A percentile compares a stretch with the other conserved stretches of the same genome.
Conservation (phyloP, 2,797 vertebrate genomes). For the Ptychobarbus kaznakovi region DNA sequence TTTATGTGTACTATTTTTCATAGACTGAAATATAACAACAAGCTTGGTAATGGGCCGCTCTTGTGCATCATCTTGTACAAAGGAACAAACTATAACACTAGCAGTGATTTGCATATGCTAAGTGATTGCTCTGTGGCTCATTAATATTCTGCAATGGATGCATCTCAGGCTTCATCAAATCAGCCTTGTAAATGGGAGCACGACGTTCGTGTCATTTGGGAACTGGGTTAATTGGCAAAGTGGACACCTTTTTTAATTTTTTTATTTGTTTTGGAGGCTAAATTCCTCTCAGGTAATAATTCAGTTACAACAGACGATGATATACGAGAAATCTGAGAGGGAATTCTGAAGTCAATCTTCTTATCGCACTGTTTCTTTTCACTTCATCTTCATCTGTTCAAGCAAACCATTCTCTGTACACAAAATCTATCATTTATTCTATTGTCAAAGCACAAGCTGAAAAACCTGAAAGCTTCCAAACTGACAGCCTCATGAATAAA, state of each 20-base stretch:
- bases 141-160: constrained; percentile 77
- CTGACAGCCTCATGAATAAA: constrained; percentile 61
- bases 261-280: constrained; percentile 17
- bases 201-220: constrained; percentile 64
- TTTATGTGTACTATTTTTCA: background rate
- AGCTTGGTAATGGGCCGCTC: constrained; percentile 20
- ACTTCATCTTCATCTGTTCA: constrained; percentile 34
- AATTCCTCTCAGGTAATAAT: constrained; percentile 44
- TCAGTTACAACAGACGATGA: constrained; percentile 36
- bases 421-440: constrained; percentile 56
- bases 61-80: constrained; percentile 44
- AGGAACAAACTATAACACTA: constrained; percentile 41
- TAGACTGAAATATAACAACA: constrained; percentile 16
- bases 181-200: constrained; percentile 64
- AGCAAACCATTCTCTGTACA: constrained; percentile 37
- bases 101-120: constrained; percentile 70
- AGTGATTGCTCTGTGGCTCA: constrained; percentile 70
- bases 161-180: constrained; percentile 72
- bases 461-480: constrained; percentile 54
- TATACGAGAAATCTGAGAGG: constrained; percentile 15
- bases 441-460: constrained; percentile 55
- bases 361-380: constrained; percentile 35
- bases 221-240: constrained; percentile 52
- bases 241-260: constrained; percentile 31
- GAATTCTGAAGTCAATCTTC: constrained; percentile 35